Base-by-base conservation (phyloP, 2,797 vertebrate species). In the Allobates femoralis region DNA sequence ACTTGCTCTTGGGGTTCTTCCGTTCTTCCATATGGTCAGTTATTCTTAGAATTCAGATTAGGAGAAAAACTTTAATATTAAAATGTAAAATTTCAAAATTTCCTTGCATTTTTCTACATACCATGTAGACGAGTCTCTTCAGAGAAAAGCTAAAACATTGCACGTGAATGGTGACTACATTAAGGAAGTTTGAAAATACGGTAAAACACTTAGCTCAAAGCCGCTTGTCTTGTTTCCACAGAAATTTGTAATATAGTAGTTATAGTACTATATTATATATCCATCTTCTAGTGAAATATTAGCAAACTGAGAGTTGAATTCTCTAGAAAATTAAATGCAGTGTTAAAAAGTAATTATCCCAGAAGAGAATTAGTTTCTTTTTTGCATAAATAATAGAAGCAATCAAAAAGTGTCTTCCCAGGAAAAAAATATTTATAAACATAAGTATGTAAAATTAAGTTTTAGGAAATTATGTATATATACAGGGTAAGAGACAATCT, bases 331-430 rank as follows among this genome's bases (percentile, higher is more conserved):
- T 69, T 67, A 32, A 34, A 73, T 60, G 56, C 28, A 58, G 28
- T 73, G 30, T 79, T 78, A 69, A 69, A 78, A 85, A 84, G 30
- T 37, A 79, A 79, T 79, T 67, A 79, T 79, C 66, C 79, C 32
- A 50, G 11, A 77, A 67, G 46, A 67, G 46, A 81, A 53, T 53
- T 81, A 21, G 23, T 55, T 30, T 67, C 32, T 67, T 28, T 69
- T 81, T 69, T 55, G 62, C 32, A 64, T 50, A 81, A 55, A 51
- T 53, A 55, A 81, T 81, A 53, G 23, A 81, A 81, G 79, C 46
- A 81, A 81, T 81, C 69, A 81, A 69, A 69, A 69, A 53, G 64
- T 32, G 53, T 81, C 62, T 51, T 81, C 30, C 64, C 28, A 34
- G 64, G 14, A 81, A 81, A 69, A 50, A 34, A 53, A 53, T 11